These are phyloP conservation scores for Mustelus asterias DNA, from an alignment of 2,113 vertebrate genomes.

Conservation along the genomic window DNA sequence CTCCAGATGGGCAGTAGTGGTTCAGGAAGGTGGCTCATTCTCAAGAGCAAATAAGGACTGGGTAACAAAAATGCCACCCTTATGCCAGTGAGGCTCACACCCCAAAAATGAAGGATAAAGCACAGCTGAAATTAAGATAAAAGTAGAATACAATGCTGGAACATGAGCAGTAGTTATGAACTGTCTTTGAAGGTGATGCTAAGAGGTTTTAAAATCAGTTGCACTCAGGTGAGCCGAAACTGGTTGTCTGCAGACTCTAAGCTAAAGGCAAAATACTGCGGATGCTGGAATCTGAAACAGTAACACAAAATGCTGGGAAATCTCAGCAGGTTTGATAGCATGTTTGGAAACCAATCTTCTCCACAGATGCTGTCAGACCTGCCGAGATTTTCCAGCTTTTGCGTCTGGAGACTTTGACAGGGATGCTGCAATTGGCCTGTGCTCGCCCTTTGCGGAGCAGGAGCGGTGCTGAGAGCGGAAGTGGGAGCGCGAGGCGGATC, in stretches of 20 bases:
- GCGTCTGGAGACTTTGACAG: too few species aligned
- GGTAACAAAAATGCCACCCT: neutral
- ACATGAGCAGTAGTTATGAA: neutral
- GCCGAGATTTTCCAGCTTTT: too few species aligned
- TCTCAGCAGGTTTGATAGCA: too few species aligned
- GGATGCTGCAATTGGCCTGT: neutral
- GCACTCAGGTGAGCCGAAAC: too few species aligned
- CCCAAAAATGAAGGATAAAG: neutral
- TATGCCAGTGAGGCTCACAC: neutral
- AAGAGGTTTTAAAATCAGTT: too few species aligned
- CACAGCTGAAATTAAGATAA: neutral
- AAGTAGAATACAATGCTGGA: neutral
- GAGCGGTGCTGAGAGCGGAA: neutral
- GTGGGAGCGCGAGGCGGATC: neutral
- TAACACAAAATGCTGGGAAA: too few species aligned
- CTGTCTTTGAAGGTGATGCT: neutral
- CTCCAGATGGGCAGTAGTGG: neutral
- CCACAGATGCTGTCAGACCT: too few species aligned
- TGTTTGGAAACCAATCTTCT: too few species aligned
- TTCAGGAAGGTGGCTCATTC: neutral
- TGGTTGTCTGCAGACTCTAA: too few species aligned
- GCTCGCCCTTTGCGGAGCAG: too few species aligned
- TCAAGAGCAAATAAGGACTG: neutral
- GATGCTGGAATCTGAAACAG: too few species aligned
- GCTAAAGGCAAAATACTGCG: too few species aligned